phyloP scores from a whole-genome alignment of 2,797 vertebrate genomes.

The Argya squamiceps region DNA sequence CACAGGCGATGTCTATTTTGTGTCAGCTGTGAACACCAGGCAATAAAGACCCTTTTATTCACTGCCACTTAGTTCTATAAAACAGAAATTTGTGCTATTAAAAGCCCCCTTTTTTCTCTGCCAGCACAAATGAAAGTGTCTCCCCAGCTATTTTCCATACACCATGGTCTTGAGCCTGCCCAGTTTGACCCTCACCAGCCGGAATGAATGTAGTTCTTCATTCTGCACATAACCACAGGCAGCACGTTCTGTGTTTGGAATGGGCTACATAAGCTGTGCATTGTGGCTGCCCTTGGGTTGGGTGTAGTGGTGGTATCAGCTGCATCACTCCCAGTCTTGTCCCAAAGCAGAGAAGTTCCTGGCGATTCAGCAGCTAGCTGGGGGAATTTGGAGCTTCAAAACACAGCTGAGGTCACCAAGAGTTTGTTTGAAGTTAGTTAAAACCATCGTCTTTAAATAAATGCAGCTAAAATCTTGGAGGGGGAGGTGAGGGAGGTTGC shows the following conservation, averaged over 20 bases:
- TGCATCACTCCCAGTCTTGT: not conserved
- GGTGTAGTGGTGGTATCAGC: not conserved
- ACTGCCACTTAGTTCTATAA: not conserved
- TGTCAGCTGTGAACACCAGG: not conserved
- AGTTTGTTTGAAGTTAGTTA: not conserved
- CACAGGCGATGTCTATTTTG: not conserved
- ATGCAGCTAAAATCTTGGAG: not conserved
- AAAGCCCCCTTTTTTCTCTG: not conserved
- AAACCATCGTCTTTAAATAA: not conserved
- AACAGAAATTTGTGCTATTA: not conserved
- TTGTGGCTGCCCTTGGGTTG: not conserved
- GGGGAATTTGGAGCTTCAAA: not conserved
- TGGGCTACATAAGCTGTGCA: not conserved
- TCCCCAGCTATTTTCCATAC: not conserved
- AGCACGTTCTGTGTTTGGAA: fast-evolving
- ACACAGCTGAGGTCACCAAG: not conserved
- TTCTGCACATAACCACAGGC: not conserved
- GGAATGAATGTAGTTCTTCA: conserved; percentile 15
- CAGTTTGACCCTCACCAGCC: not conserved
- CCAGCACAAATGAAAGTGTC: not conserved
- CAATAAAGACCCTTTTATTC: conserved; percentile 27
- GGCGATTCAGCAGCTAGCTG: not conserved
- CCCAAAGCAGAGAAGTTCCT: not conserved
- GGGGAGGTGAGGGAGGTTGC: not conserved
- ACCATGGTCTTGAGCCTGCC: not conserved